Percentiles rank a stretch among this genome's conserved stretches.
These are phyloP conservation scores for Saimiri boliviensis DNA, from an alignment of 2,113 vertebrate species.

Conservation along the genomic window DNA sequence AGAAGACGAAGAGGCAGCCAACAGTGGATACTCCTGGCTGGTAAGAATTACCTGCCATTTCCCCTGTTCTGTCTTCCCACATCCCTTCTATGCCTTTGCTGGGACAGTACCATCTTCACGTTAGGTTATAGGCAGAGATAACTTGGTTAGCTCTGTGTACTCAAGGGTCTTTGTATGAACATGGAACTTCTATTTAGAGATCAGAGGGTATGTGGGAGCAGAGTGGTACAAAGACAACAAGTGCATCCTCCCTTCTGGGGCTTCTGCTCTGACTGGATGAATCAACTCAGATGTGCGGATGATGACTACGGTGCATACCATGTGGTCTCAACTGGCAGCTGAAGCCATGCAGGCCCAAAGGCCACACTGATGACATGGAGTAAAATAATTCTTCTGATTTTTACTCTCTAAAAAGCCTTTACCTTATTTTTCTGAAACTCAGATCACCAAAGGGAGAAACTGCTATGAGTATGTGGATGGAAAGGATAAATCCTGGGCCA, in stretches of 20 bases:
- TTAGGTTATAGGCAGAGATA: background rate
- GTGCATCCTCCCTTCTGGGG: background rate
- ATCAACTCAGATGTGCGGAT: rapidly evolving
- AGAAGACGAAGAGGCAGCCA: conserved; percentile 82
- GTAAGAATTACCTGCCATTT: conserved; percentile 73
- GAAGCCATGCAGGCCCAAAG: background rate
- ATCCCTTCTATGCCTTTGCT: background rate
- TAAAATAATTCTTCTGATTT: background rate
- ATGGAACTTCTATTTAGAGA: background rate
- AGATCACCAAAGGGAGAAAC: conserved; percentile 65
- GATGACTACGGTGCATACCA: background rate
- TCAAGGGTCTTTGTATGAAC: background rate
- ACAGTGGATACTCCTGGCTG: conserved; percentile 90
- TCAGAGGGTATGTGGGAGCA: background rate
- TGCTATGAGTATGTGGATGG: conserved; percentile 87
- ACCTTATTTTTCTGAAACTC: no score
- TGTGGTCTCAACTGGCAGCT: background rate
- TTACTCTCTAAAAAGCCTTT: background rate
- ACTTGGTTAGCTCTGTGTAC: background rate
- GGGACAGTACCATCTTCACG: no score
- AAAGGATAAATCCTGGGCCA: conserved; percentile 84
- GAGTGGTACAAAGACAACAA: background rate
- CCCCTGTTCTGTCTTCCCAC: background rate
- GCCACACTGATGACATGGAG: background rate
- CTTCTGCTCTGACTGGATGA: background rate